Evolutionary conservation across 1,140 invertebrate genomes (phyloP).

Genomic region (Macrosteles quadrilineatus): DNA sequence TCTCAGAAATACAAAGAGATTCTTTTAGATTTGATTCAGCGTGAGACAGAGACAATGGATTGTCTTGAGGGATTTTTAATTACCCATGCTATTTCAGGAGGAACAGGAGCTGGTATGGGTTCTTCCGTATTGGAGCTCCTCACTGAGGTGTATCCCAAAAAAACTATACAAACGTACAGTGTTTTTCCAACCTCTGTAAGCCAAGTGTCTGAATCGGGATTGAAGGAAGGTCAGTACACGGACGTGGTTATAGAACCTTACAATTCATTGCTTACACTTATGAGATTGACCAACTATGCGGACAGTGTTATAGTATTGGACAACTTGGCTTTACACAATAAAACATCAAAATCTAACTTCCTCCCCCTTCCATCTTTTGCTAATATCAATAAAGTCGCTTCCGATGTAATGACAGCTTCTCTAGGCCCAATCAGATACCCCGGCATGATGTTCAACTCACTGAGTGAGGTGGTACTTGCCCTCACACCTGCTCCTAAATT

Average conservation of each 20-base stretch:
- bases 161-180: conserved; percentile 21
- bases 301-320: conserved; percentile 27
- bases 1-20: neutral
- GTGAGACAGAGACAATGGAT: conserved; percentile 19
- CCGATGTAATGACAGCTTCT: conserved; percentile 17
- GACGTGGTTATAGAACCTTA: conserved; percentile 29
- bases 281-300: neutral
- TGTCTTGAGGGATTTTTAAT: conserved; percentile 2
- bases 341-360: neutral
- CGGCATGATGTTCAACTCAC: neutral
- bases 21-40: neutral
- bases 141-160: conserved; percentile 10
- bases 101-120: conserved; percentile 19
- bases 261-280: conserved; percentile 25
- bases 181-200: conserved; percentile 6
- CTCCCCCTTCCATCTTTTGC: conserved; percentile 6
- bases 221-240: neutral
- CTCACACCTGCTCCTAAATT: neutral
- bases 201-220: neutral
- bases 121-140: conserved; percentile 11
- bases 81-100: conserved; percentile 18
- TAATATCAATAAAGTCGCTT: conserved; percentile 18
- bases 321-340: conserved; percentile 13
- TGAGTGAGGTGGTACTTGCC: conserved; percentile 6
- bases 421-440: conserved; percentile 12